Conservation (phyloP, 2,113 vertebrate species). For the Sorex araneus region DNA sequence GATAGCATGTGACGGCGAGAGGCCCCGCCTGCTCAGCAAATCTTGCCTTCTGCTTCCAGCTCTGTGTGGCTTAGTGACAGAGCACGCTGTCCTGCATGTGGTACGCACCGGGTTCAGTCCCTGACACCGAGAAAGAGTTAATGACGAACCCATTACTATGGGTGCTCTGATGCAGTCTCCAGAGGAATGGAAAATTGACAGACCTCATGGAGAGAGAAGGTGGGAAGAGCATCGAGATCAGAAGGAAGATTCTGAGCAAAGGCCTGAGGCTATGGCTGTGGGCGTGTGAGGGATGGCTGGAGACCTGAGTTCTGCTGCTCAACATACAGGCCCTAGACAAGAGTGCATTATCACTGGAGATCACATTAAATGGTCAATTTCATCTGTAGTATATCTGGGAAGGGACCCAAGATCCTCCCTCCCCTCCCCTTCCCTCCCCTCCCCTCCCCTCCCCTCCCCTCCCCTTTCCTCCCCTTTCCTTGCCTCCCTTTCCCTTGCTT, state of each 20-base stretch:
- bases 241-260: neutral
- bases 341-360: neutral
- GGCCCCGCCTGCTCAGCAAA: neutral
- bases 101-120: too few species aligned
- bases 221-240: neutral
- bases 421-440: neutral
- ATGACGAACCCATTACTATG: too few species aligned
- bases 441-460: too few species aligned
- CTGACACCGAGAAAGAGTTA: too few species aligned
- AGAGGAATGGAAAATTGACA: neutral
- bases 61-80: neutral
- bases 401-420: neutral
- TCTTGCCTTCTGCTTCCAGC: neutral
- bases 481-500: too few species aligned
- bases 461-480: too few species aligned
- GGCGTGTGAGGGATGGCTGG: neutral
- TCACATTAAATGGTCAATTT: neutral
- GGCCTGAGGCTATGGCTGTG: neutral
- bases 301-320: neutral
- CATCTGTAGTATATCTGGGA: neutral
- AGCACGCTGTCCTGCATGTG: too few species aligned
- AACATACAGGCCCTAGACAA: neutral
- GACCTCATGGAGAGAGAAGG: neutral
- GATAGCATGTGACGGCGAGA: too few species aligned
- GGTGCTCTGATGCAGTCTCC: neutral